Evolutionary conservation across 2,797 vertebrate species (phyloP).

Genomic region (Acanthornis magna): DNA sequence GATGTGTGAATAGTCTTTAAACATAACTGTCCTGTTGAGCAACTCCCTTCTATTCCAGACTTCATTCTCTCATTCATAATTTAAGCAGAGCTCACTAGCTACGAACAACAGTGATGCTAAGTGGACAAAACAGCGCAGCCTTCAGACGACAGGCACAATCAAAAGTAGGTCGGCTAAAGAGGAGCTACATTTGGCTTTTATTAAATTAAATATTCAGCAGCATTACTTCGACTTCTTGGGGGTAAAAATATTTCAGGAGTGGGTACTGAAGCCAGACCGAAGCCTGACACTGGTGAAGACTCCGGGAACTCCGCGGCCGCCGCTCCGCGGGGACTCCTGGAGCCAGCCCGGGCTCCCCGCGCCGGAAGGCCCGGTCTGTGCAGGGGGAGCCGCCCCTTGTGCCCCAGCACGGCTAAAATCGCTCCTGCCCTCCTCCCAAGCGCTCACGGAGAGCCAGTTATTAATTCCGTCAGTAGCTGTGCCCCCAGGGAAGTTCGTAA

Average conservation of each 20-base stretch:
- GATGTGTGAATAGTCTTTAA: neutral
- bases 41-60: neutral
- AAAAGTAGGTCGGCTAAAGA: neutral
- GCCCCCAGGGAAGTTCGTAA: accelerated
- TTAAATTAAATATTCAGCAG: neutral
- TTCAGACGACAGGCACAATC: neutral
- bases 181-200: neutral
- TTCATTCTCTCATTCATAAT: neutral
- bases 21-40: accelerated
- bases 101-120: accelerated
- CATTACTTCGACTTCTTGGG: neutral
- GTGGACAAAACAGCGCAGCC: accelerated
- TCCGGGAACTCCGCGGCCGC: accelerated
- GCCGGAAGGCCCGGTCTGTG: accelerated
- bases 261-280: accelerated
- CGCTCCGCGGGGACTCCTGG: accelerated
- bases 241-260: neutral
- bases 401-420: neutral
- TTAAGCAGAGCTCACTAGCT: neutral
- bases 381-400: accelerated
- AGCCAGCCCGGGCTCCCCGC: accelerated
- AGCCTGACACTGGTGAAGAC: accelerated
- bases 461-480: accelerated
- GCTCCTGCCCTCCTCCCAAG: accelerated
- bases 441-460: accelerated